A percentile compares a stretch with the other conserved stretches of the same genome.
Evolutionary conservation across 2,888 invertebrate species (phyloP).

Genomic region (Luffia ferchaultella): DNA sequence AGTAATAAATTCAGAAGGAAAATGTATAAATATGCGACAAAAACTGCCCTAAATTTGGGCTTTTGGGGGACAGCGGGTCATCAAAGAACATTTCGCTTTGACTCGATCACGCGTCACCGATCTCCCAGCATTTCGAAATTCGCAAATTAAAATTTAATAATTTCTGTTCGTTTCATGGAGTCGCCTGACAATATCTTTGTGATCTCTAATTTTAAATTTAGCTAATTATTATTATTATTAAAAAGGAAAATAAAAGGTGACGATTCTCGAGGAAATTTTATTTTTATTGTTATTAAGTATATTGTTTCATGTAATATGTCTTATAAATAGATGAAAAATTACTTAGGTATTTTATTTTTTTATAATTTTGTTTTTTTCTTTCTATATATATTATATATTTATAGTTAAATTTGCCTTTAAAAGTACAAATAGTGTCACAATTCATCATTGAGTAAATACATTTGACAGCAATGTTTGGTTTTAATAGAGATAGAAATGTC

Average conservation of each 20-base stretch:
- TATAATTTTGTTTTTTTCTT: too few relatives aligned
- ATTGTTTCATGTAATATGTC: background rate
- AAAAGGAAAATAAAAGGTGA: background rate
- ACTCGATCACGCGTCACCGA: constrained; percentile 3
- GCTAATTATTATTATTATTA: background rate
- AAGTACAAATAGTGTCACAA: too few relatives aligned
- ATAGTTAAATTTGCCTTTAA: too few relatives aligned
- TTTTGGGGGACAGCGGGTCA: background rate
- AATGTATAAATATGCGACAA: too few relatives aligned
- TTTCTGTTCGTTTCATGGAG: constrained; percentile 13
- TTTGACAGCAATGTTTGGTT: too few relatives aligned
- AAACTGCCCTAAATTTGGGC: too few relatives aligned
- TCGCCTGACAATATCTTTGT: background rate
- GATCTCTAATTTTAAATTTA: background rate
- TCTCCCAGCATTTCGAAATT: background rate
- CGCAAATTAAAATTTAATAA: constrained; percentile 10
- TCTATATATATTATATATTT: too few relatives aligned
- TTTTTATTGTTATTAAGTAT: background rate
- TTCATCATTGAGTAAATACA: too few relatives aligned
- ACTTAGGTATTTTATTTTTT: too few relatives aligned
- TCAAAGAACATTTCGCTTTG: constrained; percentile 4
- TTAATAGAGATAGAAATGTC: too few relatives aligned
- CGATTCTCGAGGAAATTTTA: background rate
- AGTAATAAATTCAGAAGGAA: too few relatives aligned
- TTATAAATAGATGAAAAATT: too few relatives aligned